Conservation (phyloP, 2,797 vertebrate genomes). For the Anisognathus igniventris region DNA sequence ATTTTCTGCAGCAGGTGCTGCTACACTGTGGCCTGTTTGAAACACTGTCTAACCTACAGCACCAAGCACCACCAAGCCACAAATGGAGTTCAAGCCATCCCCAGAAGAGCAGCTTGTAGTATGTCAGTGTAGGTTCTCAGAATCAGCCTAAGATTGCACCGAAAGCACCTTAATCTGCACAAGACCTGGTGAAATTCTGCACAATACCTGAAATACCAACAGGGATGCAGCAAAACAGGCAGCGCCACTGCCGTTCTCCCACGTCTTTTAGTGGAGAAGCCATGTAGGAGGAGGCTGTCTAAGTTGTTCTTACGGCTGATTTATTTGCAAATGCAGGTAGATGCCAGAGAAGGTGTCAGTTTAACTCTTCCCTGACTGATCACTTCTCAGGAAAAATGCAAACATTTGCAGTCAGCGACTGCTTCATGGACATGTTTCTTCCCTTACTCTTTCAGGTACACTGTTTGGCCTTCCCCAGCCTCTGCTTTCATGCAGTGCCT, state of each 20-base stretch:
- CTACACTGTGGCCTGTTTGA: neutral
- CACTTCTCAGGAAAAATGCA: neutral
- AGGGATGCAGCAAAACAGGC: neutral
- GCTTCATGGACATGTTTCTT: neutral
- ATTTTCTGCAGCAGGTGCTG: neutral
- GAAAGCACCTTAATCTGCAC: neutral
- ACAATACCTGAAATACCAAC: neutral
- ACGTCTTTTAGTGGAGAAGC: conserved; percentile 11
- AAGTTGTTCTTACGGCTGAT: conserved; percentile 44
- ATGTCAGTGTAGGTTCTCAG: neutral
- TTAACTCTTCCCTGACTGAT: conserved; percentile 19
- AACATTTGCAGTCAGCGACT: neutral
- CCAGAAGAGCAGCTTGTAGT: neutral
- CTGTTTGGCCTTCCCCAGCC: neutral
- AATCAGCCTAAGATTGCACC: neutral
- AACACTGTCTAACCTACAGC: neutral
- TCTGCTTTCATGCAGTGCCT: neutral
- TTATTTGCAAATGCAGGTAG: conserved; percentile 59
- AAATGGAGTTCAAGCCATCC: neutral
- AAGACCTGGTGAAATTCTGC: neutral
- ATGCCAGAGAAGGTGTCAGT: neutral
- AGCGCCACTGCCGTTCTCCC: neutral
- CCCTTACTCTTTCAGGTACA: neutral
- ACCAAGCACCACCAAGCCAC: neutral
- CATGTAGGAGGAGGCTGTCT: conserved; percentile 48